These are phyloP conservation scores for Beaufortia kweichowensis DNA, from an alignment of 2,113 vertebrate species.

Conservation along the genomic window DNA sequence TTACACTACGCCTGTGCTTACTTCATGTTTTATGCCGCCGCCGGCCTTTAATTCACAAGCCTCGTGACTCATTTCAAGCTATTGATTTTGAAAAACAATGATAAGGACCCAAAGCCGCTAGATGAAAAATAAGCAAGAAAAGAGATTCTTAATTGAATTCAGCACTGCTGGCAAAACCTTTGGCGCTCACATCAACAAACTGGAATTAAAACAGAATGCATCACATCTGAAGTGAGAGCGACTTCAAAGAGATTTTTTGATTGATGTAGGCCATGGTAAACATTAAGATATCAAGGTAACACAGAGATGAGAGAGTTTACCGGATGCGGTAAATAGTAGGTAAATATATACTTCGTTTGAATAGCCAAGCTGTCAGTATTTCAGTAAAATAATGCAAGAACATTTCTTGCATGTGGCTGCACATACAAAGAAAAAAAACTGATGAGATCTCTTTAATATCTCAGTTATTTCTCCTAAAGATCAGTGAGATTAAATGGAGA, in stretches of 20 bases:
- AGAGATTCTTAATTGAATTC: conserved; percentile 53
- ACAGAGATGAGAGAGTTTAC: conserved; percentile 11
- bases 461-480: no score
- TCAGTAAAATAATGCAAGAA: no score
- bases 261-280: neutral
- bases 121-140: conserved; percentile 45
- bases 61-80: conserved; percentile 49
- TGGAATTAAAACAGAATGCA: conserved; percentile 8
- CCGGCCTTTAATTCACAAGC: conserved; percentile 46
- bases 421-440: no score
- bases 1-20: neutral
- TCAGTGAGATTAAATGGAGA: no score
- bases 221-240: neutral
- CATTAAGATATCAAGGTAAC: conserved; percentile 58
- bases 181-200: neutral
- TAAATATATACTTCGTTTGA: no score
- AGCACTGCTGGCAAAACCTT: conserved; percentile 14
- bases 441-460: no score
- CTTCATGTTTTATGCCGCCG: conserved; percentile 48
- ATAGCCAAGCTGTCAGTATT: no score
- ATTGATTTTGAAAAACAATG: conserved; percentile 60
- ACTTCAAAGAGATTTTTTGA: neutral
- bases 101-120: conserved; percentile 30
- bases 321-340: no score
- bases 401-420: no score